Percentiles rank a stretch among this genome's conserved stretches.
These are phyloP conservation scores for Lasius platythorax DNA, from an alignment of 2,888 invertebrate species.

Conservation along the genomic window DNA sequence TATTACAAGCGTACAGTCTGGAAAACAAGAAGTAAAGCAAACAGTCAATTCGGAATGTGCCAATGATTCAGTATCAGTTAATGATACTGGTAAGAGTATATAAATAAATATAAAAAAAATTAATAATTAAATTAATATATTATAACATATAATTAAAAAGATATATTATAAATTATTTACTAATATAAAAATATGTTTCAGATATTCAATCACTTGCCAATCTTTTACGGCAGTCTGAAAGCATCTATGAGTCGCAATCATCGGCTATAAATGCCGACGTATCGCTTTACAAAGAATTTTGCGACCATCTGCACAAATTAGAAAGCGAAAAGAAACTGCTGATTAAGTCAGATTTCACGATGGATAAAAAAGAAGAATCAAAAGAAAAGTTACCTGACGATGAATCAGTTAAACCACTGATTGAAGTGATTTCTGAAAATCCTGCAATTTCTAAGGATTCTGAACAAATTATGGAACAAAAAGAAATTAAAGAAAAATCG, in stretches of 20 bases:
- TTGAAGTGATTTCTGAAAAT: slow-evolving; percentile 58
- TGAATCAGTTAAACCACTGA: slow-evolving; percentile 48
- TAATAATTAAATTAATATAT: background rate
- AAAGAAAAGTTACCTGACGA: slow-evolving; percentile 41
- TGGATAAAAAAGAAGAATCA: background rate
- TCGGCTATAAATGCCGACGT: background rate
- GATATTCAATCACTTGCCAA: slow-evolving; percentile 46
- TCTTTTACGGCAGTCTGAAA: slow-evolving; percentile 44
- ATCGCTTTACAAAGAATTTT: slow-evolving; percentile 63
- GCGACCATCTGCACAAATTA: slow-evolving; percentile 53
- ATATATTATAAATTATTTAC: background rate
- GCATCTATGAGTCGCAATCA: background rate
- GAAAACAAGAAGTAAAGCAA: slow-evolving; percentile 2
- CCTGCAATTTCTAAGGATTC: background rate
- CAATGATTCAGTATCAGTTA: background rate
- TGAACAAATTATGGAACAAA: background rate
- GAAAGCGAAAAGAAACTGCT: slow-evolving; percentile 55
- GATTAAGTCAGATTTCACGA: slow-evolving; percentile 64
- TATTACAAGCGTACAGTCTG: background rate
- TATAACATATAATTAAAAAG: background rate
- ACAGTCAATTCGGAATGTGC: background rate
- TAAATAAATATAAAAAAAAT: background rate
- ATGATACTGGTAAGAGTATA: slow-evolving; percentile 22
- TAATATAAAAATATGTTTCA: slow-evolving; percentile 29
- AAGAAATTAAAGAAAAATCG: background rate